Base-by-base conservation (phyloP, 1,140 invertebrate species). In the Hestina assimilis region DNA sequence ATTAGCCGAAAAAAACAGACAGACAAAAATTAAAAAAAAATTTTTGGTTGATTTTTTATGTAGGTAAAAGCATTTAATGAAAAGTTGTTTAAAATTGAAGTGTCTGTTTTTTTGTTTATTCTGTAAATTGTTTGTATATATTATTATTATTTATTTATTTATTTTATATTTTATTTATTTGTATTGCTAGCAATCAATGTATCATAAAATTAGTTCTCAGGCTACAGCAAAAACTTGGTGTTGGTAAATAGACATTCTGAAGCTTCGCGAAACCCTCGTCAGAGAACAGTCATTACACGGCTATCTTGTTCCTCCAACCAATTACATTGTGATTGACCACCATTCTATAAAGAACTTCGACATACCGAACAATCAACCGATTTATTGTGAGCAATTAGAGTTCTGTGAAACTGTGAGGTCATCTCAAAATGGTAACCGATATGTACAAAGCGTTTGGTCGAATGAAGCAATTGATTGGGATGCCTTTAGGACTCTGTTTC, bases 301-400 rank as follows among this genome's bases (percentile, higher is more conserved):
- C 66, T 84, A 82, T 79, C 80, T 82, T 81, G 70, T 42, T 71
- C 46, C 69, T 75, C 66, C 66, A 75, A 67, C 73, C 81, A 84
- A 84, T 84, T 84, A 82, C 81, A 75, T 71, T 74, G 75, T 84
- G 79, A 84, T 76, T 81, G 81, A 84, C 81, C 67, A 63, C 42
- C 53, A 60, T 59, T 59, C 63, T 63, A 45, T 6, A 4, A 29
- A 59, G 70, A 69, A 19, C 63, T 61, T 8, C 43, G 45, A 9
- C 43, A 9, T 51, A 33, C 35, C 56, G 28, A 48, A 14, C 5
- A 1, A 7, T 4, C 14, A 38, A 20, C 4, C 8, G 17, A 54
- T 28, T 26, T 20, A 8, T 31, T 40, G 7, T 26, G 6, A 21
- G 8, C 6, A 42, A 20, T 45, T 15, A 17, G 43, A 26, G 21